Evolutionary conservation across 2,113 vertebrate genomes (phyloP), one percentile per base, ranked within the genome.

Genomic region (Gymnorhina tibicen): DNA sequence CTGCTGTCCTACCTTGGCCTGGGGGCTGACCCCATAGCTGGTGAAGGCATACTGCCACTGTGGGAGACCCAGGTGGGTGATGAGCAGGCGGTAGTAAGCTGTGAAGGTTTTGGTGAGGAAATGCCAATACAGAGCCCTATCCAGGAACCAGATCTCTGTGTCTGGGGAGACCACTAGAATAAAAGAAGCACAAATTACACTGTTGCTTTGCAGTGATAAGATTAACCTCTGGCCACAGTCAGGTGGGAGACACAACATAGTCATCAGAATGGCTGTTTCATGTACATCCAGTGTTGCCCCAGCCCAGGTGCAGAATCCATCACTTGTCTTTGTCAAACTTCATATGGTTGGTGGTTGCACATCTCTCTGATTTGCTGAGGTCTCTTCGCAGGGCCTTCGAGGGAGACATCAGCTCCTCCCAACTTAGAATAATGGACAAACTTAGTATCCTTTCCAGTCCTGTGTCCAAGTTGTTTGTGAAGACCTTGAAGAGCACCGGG

Each of bases 21-120:
- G 99, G 15, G 99, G 99, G 91, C 99, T 99, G 66, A 99, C 97
- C 17, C 99, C 99, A 26, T 99, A 99, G 78, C 98, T 98, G 62
- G 99, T 99, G 96, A 99, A 99, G 88, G 97, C 93, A 2, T 99
- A 99, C 62, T 99, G 99, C 99, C 99, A 99, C 96, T 99, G 99
- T 3, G 99, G 99, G 44, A 99, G 98, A 73, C 99, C 99, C 83
- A 99, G 97, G 93, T 99, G 99, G 11, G 99, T 99, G 96, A 99
- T 98, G 95, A 99, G 99, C 85, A 99, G 98, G 66, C 99, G 98
- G 96, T 99, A 99, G 93, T 99, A 99, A 53, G 99, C 98, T 4
- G 98, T 99, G 95, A 99, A 99, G 68, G 98, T 99, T 60, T 99
- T 91, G 5, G 98, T 99, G 75, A 99, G 97, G 93, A 99, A 99